Evolutionary conservation across 2,113 vertebrate genomes (phyloP).

Genomic region (Trichomycterus rosablanca): DNA sequence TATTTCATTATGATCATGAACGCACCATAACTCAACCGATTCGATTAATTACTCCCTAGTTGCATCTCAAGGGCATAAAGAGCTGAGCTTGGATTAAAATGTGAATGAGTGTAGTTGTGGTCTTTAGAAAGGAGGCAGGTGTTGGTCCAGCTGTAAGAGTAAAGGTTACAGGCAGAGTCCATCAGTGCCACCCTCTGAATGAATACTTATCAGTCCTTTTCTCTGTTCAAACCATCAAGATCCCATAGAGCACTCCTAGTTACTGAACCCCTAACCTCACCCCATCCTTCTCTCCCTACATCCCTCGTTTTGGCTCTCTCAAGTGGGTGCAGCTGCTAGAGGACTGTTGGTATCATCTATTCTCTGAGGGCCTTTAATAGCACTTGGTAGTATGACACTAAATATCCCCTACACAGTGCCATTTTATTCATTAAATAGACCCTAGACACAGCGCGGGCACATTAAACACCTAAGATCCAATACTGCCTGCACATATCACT

Average conservation of each 20-base stretch:
- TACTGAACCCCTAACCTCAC: slow-evolving; percentile 51
- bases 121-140: slow-evolving; percentile 71
- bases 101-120: slow-evolving; percentile 20
- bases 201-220: slow-evolving; percentile 20
- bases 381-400: slow-evolving; percentile 48
- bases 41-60: too few species aligned
- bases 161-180: slow-evolving; percentile 44
- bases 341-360: slow-evolving; percentile 42
- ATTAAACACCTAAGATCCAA: slow-evolving; percentile 34
- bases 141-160: slow-evolving; percentile 82
- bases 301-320: slow-evolving; percentile 30
- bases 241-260: slow-evolving; percentile 49
- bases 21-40: neutral
- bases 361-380: slow-evolving; percentile 44
- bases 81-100: slow-evolving; percentile 30
- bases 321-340: slow-evolving; percentile 41
- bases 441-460: slow-evolving; percentile 27
- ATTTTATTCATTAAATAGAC: slow-evolving; percentile 44
- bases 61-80: too few species aligned
- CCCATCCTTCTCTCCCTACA: slow-evolving; percentile 31
- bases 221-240: slow-evolving; percentile 18
- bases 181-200: slow-evolving; percentile 26
- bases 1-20: neutral
- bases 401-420: slow-evolving; percentile 36
- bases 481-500: slow-evolving; percentile 25